These are phyloP conservation scores for Rissa tridactyla DNA, from an alignment of 2,113 vertebrate genomes.

Conservation along the genomic window DNA sequence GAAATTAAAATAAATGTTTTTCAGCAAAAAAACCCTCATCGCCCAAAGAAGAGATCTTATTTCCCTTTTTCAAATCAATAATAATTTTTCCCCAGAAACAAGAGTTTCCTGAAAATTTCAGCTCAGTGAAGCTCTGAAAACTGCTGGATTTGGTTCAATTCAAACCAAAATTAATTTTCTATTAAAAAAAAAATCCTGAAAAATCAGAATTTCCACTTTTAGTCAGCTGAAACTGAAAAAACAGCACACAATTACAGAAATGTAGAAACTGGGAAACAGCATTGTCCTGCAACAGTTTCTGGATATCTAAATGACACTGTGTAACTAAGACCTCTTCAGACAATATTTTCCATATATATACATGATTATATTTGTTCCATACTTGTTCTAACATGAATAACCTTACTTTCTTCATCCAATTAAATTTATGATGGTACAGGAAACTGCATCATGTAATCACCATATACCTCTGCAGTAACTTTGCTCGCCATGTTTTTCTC, in stretches of 20 bases:
- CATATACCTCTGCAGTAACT: neutral
- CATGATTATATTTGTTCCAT: neutral
- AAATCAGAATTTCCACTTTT: neutral
- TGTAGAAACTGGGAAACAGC: neutral
- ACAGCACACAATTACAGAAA: neutral
- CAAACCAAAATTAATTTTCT: neutral
- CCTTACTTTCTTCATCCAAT: neutral
- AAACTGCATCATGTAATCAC: neutral
- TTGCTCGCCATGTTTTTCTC: neutral
- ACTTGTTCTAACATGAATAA: neutral
- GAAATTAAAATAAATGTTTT: neutral
- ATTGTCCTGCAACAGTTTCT: neutral
- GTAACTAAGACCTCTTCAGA: neutral
- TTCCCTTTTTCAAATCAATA: neutral
- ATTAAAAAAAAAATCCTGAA: neutral
- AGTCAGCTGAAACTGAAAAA: neutral
- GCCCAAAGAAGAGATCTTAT: neutral
- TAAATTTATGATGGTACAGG: neutral
- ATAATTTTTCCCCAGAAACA: neutral
- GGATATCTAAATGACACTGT: neutral
- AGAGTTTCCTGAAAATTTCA: neutral
- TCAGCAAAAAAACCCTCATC: rapidly evolving
- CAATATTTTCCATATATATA: neutral
- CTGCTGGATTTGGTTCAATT: neutral
- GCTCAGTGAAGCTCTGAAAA: neutral